These are phyloP conservation scores for Apodemia duryi DNA, from an alignment of 2,888 invertebrate genomes.

Conservation along the genomic window DNA sequence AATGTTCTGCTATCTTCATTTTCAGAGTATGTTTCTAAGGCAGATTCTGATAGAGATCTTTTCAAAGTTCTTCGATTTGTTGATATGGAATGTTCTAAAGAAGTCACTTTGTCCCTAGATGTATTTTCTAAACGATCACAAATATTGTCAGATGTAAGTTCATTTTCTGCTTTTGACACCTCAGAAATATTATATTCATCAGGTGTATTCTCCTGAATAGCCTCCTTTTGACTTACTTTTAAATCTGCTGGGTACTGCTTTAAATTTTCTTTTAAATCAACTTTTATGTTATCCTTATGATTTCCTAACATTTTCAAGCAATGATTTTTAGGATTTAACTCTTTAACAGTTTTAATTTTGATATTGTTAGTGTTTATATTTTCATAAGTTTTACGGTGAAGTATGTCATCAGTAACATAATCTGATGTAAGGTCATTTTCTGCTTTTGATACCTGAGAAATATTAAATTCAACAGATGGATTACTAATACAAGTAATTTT, in stretches of 20 bases:
- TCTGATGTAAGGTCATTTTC: too few species aligned
- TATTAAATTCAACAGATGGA: too few species aligned
- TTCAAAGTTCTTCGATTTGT: slow-evolving; percentile 41
- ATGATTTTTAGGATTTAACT: not conserved
- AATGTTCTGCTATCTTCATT: slow-evolving; percentile 24
- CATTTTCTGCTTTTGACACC: not conserved
- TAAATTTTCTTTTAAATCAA: not conserved
- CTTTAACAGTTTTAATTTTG: not conserved
- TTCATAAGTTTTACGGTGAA: too few species aligned
- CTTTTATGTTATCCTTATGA: not conserved
- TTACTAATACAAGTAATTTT: not conserved
- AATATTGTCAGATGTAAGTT: not conserved
- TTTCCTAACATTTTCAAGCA: not conserved
- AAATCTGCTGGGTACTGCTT: not conserved
- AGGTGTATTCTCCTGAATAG: not conserved
- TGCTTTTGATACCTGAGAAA: too few species aligned
- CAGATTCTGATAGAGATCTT: slow-evolving; percentile 66
- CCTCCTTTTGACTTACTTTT: not conserved
- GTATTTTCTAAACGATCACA: not conserved
- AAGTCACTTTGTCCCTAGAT: not conserved
- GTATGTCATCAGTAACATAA: too few species aligned
- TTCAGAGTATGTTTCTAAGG: slow-evolving; percentile 38
- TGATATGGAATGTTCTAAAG: not conserved
- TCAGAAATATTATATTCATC: not conserved
- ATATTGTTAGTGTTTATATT: too few species aligned